phyloP scores from a whole-genome alignment of 2,113 vertebrate genomes.

The Megaceryle torquata region DNA sequence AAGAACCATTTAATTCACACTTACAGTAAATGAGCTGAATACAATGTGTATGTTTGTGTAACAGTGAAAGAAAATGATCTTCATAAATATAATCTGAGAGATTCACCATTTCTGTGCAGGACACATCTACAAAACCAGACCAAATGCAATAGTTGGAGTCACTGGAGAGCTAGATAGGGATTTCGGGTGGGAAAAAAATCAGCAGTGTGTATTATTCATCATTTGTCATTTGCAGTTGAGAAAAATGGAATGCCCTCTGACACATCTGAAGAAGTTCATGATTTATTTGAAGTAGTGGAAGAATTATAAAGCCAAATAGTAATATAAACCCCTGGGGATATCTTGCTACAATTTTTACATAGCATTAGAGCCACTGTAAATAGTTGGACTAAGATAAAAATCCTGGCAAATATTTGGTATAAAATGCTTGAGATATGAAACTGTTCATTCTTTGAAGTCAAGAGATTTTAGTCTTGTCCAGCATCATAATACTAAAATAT shows the following conservation, averaged over 20 bases:
- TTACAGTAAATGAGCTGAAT: neutral
- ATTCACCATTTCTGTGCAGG: neutral
- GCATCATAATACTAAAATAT: neutral
- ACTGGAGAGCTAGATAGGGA: neutral
- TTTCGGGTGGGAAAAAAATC: neutral
- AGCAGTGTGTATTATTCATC: conserved; percentile 55
- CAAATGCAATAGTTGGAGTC: neutral
- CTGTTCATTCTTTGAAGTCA: conserved; percentile 58
- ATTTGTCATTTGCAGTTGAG: conserved; percentile 63
- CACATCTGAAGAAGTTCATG: conserved; percentile 62
- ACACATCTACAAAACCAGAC: neutral
- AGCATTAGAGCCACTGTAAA: conserved; percentile 63
- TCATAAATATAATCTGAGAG: neutral
- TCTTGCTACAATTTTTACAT: conserved; percentile 54
- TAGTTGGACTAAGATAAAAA: conserved; percentile 67
- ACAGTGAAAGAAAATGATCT: neutral
- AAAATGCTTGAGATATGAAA: conserved; percentile 60
- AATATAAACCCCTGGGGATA: conserved; percentile 42
- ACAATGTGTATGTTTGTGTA: neutral
- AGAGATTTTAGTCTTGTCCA: conserved; percentile 33
- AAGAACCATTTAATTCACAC: neutral
- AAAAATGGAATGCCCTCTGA: conserved; percentile 62
- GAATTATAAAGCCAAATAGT: conserved; percentile 72
- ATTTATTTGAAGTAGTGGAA: conserved; percentile 68
- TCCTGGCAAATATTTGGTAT: conserved; percentile 65